phyloP scores from a whole-genome alignment of 2,888 invertebrate species.

The Macroteleia sp. region DNA sequence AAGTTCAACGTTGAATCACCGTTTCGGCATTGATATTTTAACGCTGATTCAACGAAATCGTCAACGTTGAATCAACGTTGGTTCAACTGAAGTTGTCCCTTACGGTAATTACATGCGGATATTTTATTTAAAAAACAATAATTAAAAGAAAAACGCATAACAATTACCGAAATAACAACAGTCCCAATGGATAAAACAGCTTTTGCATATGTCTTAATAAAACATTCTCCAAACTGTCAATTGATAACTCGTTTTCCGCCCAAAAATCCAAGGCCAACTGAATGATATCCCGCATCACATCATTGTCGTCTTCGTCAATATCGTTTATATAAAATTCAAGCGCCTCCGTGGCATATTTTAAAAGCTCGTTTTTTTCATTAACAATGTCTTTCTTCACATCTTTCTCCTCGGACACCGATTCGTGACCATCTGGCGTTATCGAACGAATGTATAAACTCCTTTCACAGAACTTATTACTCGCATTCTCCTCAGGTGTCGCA shows the following conservation, averaged over 20 bases:
- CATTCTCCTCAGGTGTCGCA: conserved; percentile 29
- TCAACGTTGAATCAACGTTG: too few relatives aligned
- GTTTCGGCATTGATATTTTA: too few relatives aligned
- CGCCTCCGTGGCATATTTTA: conserved; percentile 72
- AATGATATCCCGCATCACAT: conserved; percentile 77
- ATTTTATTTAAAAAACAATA: too few relatives aligned
- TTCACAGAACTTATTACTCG: conserved; percentile 27
- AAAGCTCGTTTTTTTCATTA: conserved; percentile 40
- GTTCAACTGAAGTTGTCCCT: too few relatives aligned
- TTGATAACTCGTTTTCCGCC: conserved; percentile 83
- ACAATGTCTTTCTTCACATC: not conserved
- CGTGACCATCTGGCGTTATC: conserved; percentile 51
- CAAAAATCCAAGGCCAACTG: conserved; percentile 83
- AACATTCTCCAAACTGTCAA: conserved; percentile 85
- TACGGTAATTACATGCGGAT: too few relatives aligned
- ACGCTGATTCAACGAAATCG: too few relatives aligned
- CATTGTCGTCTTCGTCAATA: conserved; percentile 76
- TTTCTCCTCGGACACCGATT: conserved; percentile 24
- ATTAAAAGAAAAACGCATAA: too few relatives aligned
- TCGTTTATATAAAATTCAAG: conserved; percentile 80
- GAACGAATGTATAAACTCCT: conserved; percentile 57
- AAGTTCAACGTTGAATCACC: too few relatives aligned
- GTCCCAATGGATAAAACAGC: conserved; percentile 80
- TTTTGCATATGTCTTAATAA: conserved; percentile 86
- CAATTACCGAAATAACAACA: conserved; percentile 81